Conservation (phyloP, 30 jellyfish, hydroid and myxozoan species). For the Aurelia sp. region DNA sequence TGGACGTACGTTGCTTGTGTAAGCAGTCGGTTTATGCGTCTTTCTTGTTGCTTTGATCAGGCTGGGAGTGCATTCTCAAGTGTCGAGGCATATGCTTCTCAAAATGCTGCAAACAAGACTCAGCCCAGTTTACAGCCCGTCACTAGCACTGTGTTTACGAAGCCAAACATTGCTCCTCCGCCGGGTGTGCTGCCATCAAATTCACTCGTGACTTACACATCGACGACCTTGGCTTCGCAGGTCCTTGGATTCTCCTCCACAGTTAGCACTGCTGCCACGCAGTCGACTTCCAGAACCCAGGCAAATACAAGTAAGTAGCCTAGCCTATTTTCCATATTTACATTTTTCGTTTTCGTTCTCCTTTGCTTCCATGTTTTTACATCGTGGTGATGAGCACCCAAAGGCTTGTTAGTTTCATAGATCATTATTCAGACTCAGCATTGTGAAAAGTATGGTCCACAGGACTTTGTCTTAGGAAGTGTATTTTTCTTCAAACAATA, state of each 20-base stretch:
- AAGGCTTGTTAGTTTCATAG: too few species aligned
- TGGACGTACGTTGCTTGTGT: too few species aligned
- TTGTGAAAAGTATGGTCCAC: too few species aligned
- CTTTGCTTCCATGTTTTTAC: too few species aligned
- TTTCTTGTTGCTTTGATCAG: neutral
- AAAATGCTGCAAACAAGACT: conserved; percentile 41
- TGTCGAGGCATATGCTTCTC: conserved; percentile 47
- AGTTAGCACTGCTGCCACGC: conserved; percentile 48
- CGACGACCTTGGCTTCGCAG: conserved; percentile 69
- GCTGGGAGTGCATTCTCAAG: conserved; percentile 44
- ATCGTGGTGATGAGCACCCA: too few species aligned
- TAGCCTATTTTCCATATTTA: too few species aligned
- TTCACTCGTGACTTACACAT: conserved; percentile 70
- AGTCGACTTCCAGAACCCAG: conserved; percentile 38
- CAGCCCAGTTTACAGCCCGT: conserved; percentile 16
- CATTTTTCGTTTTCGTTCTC: too few species aligned
- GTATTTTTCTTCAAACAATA: too few species aligned
- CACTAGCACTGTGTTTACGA: conserved; percentile 36
- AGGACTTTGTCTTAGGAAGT: too few species aligned
- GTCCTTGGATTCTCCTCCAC: conserved; percentile 56
- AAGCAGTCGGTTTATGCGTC: neutral
- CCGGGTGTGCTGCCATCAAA: conserved; percentile 79
- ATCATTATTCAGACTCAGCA: too few species aligned
- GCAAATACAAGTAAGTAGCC: conserved; percentile 50
- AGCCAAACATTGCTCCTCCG: conserved; percentile 55